Evolutionary conservation across 2,797 vertebrate genomes (phyloP).

Genomic region (Micromesistius poutassou): DNA sequence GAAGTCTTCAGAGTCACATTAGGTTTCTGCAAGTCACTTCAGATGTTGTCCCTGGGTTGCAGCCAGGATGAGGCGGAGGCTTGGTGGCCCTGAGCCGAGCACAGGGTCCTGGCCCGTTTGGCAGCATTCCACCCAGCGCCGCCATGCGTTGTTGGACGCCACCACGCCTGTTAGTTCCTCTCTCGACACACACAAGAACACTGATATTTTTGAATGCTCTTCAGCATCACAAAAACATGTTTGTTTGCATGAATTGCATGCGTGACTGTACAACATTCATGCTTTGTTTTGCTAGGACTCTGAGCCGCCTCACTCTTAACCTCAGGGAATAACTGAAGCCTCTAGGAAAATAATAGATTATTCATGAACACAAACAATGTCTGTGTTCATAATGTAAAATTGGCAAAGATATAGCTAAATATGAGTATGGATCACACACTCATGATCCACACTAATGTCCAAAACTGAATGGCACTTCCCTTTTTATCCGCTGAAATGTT

Average conservation of each 20-base stretch:
- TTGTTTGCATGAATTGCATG: neutral
- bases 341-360: neutral
- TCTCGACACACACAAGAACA: too few species aligned
- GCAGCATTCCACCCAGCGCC: too few species aligned
- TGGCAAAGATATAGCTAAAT: too few species aligned
- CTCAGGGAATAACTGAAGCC: neutral
- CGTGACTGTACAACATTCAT: slow-evolving; percentile 4
- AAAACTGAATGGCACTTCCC: neutral
- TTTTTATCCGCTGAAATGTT: neutral
- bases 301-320: neutral
- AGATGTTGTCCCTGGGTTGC: neutral
- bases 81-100: neutral
- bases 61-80: neutral
- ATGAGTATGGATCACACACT: too few species aligned
- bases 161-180: too few species aligned
- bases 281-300: neutral
- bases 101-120: too few species aligned
- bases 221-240: neutral
- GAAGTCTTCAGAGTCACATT: too few species aligned
- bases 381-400: too few species aligned
- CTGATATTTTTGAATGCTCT: too few species aligned
- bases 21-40: too few species aligned
- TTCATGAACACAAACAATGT: neutral
- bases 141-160: too few species aligned
- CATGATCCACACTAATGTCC: too few species aligned